Conservation (phyloP, 2,113 vertebrate genomes). For the Camelus dromedarius region DNA sequence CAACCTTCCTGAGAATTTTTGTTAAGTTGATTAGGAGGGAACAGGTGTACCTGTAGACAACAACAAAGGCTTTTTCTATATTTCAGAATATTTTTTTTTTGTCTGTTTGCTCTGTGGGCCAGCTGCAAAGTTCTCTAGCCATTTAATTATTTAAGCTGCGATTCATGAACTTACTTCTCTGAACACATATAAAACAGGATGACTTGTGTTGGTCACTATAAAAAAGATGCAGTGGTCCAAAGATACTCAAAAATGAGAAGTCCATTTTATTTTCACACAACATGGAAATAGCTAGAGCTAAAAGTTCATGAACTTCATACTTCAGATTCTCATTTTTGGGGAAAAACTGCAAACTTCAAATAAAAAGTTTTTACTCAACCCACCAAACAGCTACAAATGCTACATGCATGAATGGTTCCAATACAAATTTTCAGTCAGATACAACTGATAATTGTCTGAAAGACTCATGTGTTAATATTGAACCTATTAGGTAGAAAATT, state of each 20-base stretch:
- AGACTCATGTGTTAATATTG: background rate
- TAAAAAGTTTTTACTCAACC: background rate
- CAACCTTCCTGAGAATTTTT: background rate
- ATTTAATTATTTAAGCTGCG: background rate
- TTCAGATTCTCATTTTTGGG: background rate
- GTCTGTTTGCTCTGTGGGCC: background rate
- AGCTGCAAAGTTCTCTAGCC: background rate
- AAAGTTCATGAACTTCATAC: background rate
- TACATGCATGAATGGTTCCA: background rate
- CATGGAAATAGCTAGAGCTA: background rate
- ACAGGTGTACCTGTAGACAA: background rate
- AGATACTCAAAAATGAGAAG: background rate
- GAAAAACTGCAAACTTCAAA: background rate
- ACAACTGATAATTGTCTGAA: background rate
- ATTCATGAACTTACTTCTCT: background rate
- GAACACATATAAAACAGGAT: background rate
- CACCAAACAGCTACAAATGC: background rate
- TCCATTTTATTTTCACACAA: background rate
- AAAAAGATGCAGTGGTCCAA: background rate
- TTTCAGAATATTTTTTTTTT: background rate
- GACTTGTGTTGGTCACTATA: background rate
- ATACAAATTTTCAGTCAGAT: background rate
- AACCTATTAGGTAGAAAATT: background rate
- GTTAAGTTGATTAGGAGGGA: background rate
- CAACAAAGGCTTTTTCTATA: background rate